A percentile compares a stretch with the other conserved stretches of the same genome.
phyloP scores from a whole-genome alignment of 2,888 invertebrate species.

The Acronicta alni region DNA sequence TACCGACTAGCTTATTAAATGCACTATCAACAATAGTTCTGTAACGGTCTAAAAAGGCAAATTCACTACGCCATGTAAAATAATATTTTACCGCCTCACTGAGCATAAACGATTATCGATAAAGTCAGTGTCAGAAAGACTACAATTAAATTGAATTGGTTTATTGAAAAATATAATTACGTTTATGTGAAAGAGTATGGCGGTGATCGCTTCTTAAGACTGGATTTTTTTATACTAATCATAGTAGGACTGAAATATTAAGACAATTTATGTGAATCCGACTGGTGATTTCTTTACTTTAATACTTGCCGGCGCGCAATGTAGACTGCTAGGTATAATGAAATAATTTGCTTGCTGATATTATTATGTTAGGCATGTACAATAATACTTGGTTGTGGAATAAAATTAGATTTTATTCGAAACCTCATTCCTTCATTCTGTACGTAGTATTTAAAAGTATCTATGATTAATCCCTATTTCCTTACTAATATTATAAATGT shows the following conservation, averaged over 20 bases:
- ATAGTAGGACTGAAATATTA: neutral
- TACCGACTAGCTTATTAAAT: no score
- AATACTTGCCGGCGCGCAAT: neutral
- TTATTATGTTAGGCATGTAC: conserved; percentile 1
- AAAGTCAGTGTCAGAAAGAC: no score
- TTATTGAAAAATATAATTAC: no score
- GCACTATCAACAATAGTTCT: neutral
- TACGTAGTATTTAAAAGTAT: neutral
- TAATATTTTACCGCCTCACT: no score
- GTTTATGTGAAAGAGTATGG: neutral
- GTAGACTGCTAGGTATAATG: no score
- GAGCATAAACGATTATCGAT: no score
- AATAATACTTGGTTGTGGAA: conserved; percentile 25
- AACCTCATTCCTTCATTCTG: conserved; percentile 7
- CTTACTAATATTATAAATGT: no score
- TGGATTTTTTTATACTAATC: neutral
- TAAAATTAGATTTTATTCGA: conserved; percentile 10
- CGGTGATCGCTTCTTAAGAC: neutral
- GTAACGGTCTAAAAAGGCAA: neutral
- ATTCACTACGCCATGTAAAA: no score
- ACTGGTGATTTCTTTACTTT: neutral
- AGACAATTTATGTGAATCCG: neutral
- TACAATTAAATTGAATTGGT: no score
- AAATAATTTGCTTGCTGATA: conserved; percentile 6
- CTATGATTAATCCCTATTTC: no score